These are phyloP conservation scores for Peucedramus taeniatus DNA, from an alignment of 2,113 vertebrate genomes.

Conservation along the genomic window DNA sequence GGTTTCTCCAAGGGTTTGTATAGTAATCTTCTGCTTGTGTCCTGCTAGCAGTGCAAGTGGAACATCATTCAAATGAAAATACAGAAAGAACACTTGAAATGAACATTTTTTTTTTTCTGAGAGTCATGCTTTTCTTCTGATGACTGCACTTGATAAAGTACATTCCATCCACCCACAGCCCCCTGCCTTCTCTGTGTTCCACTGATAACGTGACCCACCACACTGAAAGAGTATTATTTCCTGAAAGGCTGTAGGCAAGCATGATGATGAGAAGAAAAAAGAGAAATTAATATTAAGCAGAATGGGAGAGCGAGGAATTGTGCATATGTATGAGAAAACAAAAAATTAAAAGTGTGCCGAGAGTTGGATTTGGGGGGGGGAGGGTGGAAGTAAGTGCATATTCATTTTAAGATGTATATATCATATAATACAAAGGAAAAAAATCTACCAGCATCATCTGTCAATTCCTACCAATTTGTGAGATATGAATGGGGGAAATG, in stretches of 20 bases:
- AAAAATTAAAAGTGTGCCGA: background rate
- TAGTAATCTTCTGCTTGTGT: background rate
- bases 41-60: background rate
- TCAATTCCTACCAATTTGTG: background rate
- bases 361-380: background rate
- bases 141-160: background rate
- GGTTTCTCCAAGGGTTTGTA: background rate
- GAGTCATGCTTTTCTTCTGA: background rate
- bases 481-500: background rate
- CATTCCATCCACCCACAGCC: background rate
- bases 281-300: background rate
- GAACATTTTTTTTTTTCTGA: background rate
- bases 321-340: background rate
- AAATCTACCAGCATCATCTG: background rate
- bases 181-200: background rate
- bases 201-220: background rate
- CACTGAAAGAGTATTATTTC: constrained; percentile 18
- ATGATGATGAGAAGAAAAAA: background rate
- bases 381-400: background rate
- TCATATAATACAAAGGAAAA: background rate
- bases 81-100: background rate
- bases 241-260: background rate
- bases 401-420: background rate
- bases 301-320: background rate
- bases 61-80: constrained; percentile 4